A percentile compares a stretch with the other conserved stretches of the same genome.
These are phyloP conservation scores for Corythornis madagascariensis DNA, from an alignment of 2,113 vertebrate species.

Conservation along the genomic window DNA sequence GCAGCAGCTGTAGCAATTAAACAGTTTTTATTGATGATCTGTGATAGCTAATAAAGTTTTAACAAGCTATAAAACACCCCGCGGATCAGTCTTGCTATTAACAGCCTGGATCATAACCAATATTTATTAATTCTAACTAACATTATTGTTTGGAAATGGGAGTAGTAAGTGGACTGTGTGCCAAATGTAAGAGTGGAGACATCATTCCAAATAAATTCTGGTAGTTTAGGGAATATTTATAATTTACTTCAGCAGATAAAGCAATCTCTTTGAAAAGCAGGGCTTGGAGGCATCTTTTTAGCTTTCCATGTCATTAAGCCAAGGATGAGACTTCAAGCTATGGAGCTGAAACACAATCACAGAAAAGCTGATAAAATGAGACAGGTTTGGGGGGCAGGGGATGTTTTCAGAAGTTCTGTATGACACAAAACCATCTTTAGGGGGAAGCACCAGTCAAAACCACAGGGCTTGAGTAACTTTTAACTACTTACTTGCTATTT, in stretches of 20 bases:
- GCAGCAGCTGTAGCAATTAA: slow-evolving; percentile 61
- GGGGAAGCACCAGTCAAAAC: background rate
- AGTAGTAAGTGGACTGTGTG: background rate
- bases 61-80: slow-evolving; percentile 37
- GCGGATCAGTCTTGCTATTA: slow-evolving; percentile 46
- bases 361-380: background rate
- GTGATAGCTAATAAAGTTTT: slow-evolving; percentile 59
- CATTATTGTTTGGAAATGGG: background rate
- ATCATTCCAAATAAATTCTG: background rate
- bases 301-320: background rate
- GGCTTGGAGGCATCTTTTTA: background rate
- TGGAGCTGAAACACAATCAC: background rate
- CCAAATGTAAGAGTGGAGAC: background rate
- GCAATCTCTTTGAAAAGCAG: background rate
- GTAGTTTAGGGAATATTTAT: background rate
- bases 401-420: background rate
- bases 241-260: slow-evolving; percentile 10
- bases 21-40: slow-evolving; percentile 52
- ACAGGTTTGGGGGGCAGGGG: background rate
- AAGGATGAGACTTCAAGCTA: background rate
- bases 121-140: slow-evolving; percentile 11
- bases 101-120: slow-evolving; percentile 46
- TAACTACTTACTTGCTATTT: background rate
- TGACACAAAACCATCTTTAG: background rate
- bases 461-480: background rate